These are phyloP conservation scores for Onychomys arenicola DNA, from an alignment of 2,797 vertebrate genomes.

Conservation along the genomic window DNA sequence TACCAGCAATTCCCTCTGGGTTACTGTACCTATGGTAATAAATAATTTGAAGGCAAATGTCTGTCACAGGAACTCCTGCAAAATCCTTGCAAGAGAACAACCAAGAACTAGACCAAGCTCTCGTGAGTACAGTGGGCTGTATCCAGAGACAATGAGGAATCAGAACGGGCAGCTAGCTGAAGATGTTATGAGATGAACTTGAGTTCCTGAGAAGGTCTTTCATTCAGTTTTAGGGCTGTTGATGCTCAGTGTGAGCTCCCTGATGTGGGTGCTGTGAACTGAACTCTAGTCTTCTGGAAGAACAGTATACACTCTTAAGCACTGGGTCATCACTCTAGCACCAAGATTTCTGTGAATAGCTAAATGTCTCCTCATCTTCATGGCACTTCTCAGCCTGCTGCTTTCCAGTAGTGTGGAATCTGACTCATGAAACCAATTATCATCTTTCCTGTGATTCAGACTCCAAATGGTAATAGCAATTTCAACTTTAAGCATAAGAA, in stretches of 20 bases:
- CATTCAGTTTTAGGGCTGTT: neutral
- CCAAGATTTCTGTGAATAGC: slow-evolving; percentile 26
- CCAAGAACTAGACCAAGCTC: neutral
- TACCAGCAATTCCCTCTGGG: neutral
- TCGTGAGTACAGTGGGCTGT: neutral
- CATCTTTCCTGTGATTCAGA: slow-evolving; percentile 9
- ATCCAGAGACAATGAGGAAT: neutral
- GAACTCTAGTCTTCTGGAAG: neutral
- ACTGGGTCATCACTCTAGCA: neutral
- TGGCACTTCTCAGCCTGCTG: slow-evolving; percentile 13
- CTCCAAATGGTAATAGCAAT: slow-evolving; percentile 26
- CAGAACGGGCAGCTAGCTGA: neutral
- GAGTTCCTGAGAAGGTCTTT: no score
- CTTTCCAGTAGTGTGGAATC: neutral
- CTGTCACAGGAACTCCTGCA: neutral
- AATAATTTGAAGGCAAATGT: neutral
- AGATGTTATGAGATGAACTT: neutral
- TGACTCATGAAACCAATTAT: slow-evolving; percentile 30
- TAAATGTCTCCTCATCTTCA: neutral
- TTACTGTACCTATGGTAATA: neutral
- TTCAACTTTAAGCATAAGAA: neutral
- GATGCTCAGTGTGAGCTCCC: neutral
- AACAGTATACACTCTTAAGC: neutral
- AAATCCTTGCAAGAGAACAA: neutral
- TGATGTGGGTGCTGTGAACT: neutral